These are phyloP conservation scores for Panorpa germanica DNA, from an alignment of 2,888 invertebrate species.

Conservation along the genomic window DNA sequence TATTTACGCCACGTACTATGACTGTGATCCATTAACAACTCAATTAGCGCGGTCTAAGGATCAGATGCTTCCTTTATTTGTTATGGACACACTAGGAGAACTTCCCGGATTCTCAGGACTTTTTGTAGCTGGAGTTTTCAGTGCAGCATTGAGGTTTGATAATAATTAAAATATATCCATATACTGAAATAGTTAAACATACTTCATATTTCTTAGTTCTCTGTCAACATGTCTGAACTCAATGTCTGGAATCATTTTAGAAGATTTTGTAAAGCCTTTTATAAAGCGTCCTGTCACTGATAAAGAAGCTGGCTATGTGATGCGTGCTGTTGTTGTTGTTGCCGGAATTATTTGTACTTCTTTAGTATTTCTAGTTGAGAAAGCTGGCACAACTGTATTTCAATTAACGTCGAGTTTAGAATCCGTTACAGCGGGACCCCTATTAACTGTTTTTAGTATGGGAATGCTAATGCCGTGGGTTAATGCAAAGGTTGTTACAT, in stretches of 20 bases:
- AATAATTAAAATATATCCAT: too few relatives aligned
- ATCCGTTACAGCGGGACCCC: constrained; percentile 39
- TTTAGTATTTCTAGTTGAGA: constrained; percentile 39
- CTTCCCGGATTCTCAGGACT: constrained; percentile 62
- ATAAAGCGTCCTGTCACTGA: background rate
- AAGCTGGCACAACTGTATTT: constrained; percentile 43
- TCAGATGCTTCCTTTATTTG: constrained; percentile 57
- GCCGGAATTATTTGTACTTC: constrained; percentile 11
- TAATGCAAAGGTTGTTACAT: too few relatives aligned
- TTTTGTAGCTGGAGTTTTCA: constrained; percentile 69
- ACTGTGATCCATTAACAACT: constrained; percentile 44
- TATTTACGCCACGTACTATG: constrained; percentile 40
- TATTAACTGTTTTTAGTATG: constrained; percentile 35
- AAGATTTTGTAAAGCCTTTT: constrained; percentile 11
- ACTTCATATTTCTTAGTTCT: constrained; percentile 35
- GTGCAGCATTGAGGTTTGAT: constrained; percentile 56
- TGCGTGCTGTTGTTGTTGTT: constrained; percentile 10
- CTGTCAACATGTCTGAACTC: constrained; percentile 49
- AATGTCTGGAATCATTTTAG: constrained; percentile 26
- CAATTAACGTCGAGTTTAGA: constrained; percentile 35
- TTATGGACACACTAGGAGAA: constrained; percentile 56
- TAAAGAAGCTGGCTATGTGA: background rate
- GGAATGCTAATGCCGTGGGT: constrained; percentile 41
- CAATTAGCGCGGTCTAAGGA: constrained; percentile 52
- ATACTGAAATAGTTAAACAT: too few relatives aligned